Base-by-base conservation (phyloP, 1,140 invertebrate genomes). In the Microplitis mediator region DNA sequence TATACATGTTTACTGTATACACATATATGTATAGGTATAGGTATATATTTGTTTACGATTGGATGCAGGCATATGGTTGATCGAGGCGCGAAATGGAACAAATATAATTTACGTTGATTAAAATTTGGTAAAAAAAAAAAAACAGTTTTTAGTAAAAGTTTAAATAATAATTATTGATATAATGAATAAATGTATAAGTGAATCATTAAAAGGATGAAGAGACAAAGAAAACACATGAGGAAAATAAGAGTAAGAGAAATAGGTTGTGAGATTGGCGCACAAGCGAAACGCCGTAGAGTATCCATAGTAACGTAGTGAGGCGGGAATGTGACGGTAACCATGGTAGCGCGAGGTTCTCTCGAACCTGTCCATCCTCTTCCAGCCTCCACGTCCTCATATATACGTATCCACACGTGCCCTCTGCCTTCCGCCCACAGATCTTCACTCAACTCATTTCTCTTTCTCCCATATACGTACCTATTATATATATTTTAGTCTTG, bases 251-350 rank as follows among this genome's bases (percentile, higher is more conserved):
- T 9, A 4, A 23, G 56, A 58, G 71, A 62, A 64, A 71, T 67
- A 65, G n/a, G 54, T 61, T 54, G 45, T n/a, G 51, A 51, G 61
- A 58, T 67, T 71, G 72, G 68, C 71, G 71, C 74, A 52, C 76
- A 80, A 80, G 78, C 74, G 66, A 75, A 45, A 56, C 69, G 69
- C 63, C 31, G 69, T 56, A 81, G 39, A 45, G 80, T 87, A 77
- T 81, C 85, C 86, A 86, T 87, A 79, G 86, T 80, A 86, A 87
- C 86, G 82, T 82, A 79, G 78, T 82, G 82, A 86, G 86, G 85
- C 86, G 85, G 86, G 85, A 87, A 86, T 87, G 85, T 85, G 85
- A 85, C 85, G 86, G 86, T 87, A 86, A 86, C 86, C 85, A 87
- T 87, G 85, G 86, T 85, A 87, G 85, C 86, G 79, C 78, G 80